Percentiles rank a stretch among this genome's conserved stretches.
These are phyloP conservation scores for Phoeniculus purpureus DNA, from an alignment of 2,797 vertebrate genomes.

Conservation along the genomic window DNA sequence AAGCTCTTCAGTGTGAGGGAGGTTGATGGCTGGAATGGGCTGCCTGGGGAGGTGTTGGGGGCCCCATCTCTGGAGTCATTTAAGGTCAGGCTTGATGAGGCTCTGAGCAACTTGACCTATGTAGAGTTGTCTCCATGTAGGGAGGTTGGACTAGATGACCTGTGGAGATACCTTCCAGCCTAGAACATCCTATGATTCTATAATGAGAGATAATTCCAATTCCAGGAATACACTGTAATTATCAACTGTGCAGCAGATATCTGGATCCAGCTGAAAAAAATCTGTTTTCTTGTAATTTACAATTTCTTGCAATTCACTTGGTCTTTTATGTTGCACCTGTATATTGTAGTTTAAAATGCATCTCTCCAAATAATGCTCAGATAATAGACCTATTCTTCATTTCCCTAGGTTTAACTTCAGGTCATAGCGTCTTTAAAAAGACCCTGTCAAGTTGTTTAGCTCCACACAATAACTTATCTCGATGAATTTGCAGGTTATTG, in stretches of 20 bases:
- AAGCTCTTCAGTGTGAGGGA: too few relatives aligned
- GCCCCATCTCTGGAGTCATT: too few relatives aligned
- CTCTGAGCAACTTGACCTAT: too few relatives aligned
- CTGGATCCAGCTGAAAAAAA: slow-evolving; percentile 32
- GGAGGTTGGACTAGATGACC: too few relatives aligned
- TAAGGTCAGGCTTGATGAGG: too few relatives aligned
- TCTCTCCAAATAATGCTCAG: slow-evolving; percentile 45
- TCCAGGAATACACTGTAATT: neutral
- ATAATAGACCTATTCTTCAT: slow-evolving; percentile 44
- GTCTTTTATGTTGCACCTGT: slow-evolving; percentile 36
- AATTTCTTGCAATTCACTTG: slow-evolving; percentile 32
- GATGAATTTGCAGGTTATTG: slow-evolving; percentile 36
- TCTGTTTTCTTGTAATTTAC: slow-evolving; percentile 23
- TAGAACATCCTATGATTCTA: neutral
- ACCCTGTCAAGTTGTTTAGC: slow-evolving; percentile 48
- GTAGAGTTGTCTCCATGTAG: too few relatives aligned
- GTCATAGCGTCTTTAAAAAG: slow-evolving; percentile 1
- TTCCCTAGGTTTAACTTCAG: slow-evolving; percentile 46
- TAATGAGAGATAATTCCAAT: slow-evolving; percentile 23
- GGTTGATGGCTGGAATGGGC: too few relatives aligned
- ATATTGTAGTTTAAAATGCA: slow-evolving; percentile 40
- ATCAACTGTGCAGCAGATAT: slow-evolving; percentile 13
- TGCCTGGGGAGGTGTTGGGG: too few relatives aligned
- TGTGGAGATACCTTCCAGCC: too few relatives aligned
- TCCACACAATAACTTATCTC: slow-evolving; percentile 40